Conservation (phyloP, 1,140 invertebrate genomes). For the Leptopilina boulardi region DNA sequence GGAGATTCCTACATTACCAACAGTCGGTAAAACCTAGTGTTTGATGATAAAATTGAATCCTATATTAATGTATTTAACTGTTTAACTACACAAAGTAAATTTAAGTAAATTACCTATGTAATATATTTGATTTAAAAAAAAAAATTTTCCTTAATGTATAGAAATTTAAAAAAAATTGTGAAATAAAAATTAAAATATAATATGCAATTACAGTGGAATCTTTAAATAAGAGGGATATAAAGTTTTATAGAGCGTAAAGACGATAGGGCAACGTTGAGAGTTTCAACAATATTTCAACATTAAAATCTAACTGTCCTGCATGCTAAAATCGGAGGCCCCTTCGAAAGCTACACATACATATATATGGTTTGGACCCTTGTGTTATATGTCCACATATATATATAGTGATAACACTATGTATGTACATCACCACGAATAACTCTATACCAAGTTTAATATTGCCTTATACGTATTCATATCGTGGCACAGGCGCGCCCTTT, state of each 20-base stretch:
- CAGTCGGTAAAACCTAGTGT: too few species aligned
- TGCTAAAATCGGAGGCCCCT: slow-evolving; percentile 54
- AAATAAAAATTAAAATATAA: not conserved
- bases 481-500: not conserved
- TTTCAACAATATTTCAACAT: slow-evolving; percentile 60
- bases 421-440: slow-evolving; percentile 41
- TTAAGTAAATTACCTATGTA: too few species aligned
- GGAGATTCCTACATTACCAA: too few species aligned
- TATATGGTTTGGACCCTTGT: slow-evolving; percentile 41
- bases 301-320: slow-evolving; percentile 56
- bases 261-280: slow-evolving; percentile 41
- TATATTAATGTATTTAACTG: too few species aligned
- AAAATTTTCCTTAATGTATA: too few species aligned
- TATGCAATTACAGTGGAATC: not conserved
- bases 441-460: slow-evolving; percentile 55
- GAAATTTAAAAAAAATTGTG: not conserved
- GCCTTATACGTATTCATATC: slow-evolving; percentile 56
- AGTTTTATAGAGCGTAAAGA: slow-evolving; percentile 35
- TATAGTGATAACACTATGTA: slow-evolving; percentile 30
- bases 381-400: not conserved
- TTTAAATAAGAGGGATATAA: not conserved
- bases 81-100: too few species aligned
- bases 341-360: slow-evolving; percentile 42
- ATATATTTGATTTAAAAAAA: too few species aligned
- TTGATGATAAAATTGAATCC: too few species aligned